Evolutionary conservation across 2,888 invertebrate genomes (phyloP).

Genomic region (Cryptosula pallasiana): DNA sequence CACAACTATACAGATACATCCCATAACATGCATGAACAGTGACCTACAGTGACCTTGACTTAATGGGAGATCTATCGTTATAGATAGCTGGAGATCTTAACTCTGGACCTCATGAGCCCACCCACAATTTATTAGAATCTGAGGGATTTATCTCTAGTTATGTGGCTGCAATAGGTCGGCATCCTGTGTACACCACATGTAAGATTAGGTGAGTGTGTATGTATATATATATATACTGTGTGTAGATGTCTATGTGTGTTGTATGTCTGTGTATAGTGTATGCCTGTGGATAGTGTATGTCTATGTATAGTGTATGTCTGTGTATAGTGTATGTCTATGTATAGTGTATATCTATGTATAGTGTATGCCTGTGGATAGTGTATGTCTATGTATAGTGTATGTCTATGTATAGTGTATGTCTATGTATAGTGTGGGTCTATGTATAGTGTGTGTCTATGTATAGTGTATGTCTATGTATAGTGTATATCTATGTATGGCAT

Average conservation of each 20-base stretch:
- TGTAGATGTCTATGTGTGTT: background rate
- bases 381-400: background rate
- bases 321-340: no score
- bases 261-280: no score
- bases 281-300: background rate
- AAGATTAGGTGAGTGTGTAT: conserved; percentile 5
- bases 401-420: no score
- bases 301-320: background rate
- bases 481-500: no score
- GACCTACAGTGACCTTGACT: no score
- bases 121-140: conserved; percentile 59
- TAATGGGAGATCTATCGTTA: no score
- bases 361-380: background rate
- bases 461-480: no score
- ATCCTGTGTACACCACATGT: conserved; percentile 1
- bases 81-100: conserved; percentile 67
- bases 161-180: background rate
- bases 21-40: no score
- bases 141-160: background rate
- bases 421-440: no score
- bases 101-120: conserved; percentile 66
- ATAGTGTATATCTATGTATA: no score
- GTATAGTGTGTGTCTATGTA: no score
- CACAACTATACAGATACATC: no score
- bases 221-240: background rate